phyloP scores from a whole-genome alignment of 2,113 vertebrate genomes.

The Pelecanus crispus region DNA sequence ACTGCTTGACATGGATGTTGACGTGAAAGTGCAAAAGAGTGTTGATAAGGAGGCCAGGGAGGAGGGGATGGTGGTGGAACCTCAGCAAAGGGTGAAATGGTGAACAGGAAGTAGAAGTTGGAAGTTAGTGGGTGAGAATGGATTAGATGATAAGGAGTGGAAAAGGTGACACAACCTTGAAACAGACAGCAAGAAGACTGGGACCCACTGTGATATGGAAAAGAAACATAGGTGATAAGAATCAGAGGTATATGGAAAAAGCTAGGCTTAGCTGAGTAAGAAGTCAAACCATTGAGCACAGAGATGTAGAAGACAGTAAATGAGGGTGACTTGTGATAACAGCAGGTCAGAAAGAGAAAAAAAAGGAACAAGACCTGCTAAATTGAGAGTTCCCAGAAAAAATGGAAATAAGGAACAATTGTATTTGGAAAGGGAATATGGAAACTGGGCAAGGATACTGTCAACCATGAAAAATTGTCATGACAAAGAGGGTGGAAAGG shows the following conservation, averaged over 20 bases:
- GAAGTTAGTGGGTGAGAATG: not conserved
- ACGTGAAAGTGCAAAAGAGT: not conserved
- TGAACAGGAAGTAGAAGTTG: not conserved
- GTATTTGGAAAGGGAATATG: not conserved
- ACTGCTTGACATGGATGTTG: not conserved
- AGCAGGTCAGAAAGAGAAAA: not conserved
- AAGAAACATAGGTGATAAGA: not conserved
- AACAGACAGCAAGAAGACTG: not conserved
- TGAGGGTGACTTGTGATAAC: not conserved
- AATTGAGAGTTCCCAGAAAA: not conserved
- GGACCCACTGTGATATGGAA: not conserved
- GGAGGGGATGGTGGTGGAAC: not conserved
- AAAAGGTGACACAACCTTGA: not conserved
- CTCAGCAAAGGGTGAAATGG: rapidly evolving
- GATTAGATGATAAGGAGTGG: not conserved
- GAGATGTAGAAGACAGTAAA: not conserved
- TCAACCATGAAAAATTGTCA: not conserved
- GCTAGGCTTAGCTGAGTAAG: not conserved
- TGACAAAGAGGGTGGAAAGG: not conserved
- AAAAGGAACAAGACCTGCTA: not conserved
- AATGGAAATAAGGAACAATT: not conserved
- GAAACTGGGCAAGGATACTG: not conserved
- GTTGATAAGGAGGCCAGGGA: not conserved
- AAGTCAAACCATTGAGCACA: not conserved
- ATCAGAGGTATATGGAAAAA: not conserved